These are phyloP conservation scores for Coregonus suidteri DNA, from an alignment of 2,797 vertebrate species.

Conservation along the genomic window DNA sequence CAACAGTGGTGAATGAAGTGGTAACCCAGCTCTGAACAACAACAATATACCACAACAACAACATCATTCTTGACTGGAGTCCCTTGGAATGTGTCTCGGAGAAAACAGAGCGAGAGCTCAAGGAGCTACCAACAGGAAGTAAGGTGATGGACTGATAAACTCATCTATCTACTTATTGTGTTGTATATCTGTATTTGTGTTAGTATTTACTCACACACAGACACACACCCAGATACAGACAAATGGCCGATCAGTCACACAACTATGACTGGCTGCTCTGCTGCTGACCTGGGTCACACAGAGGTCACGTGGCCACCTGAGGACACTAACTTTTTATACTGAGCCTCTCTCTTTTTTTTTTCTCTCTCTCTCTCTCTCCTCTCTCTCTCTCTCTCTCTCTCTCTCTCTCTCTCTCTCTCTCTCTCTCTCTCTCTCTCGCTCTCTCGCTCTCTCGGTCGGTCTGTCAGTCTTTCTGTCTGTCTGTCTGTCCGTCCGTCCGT, in stretches of 20 bases:
- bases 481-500: no score
- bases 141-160: neutral
- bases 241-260: neutral
- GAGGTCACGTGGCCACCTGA: no score
- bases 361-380: no score
- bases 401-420: no score
- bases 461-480: no score
- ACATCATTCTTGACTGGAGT: slow-evolving; percentile 51
- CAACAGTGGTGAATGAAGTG: slow-evolving; percentile 58
- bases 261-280: no score
- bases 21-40: slow-evolving; percentile 53
- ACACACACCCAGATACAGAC: slow-evolving; percentile 8
- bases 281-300: no score
- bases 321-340: no score
- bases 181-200: neutral
- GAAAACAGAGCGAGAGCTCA: neutral
- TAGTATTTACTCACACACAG: neutral
- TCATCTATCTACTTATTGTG: neutral
- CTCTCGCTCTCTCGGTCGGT: no score
- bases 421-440: no score
- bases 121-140: neutral
- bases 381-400: no score
- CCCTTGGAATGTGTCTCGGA: slow-evolving; percentile 43
- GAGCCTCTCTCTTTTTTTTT: no score
- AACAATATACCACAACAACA: slow-evolving; percentile 13